Evolutionary conservation across 2,888 invertebrate genomes (phyloP), one percentile per base, ranked within the genome.

Genomic region (Tryphoninae sp.): DNA sequence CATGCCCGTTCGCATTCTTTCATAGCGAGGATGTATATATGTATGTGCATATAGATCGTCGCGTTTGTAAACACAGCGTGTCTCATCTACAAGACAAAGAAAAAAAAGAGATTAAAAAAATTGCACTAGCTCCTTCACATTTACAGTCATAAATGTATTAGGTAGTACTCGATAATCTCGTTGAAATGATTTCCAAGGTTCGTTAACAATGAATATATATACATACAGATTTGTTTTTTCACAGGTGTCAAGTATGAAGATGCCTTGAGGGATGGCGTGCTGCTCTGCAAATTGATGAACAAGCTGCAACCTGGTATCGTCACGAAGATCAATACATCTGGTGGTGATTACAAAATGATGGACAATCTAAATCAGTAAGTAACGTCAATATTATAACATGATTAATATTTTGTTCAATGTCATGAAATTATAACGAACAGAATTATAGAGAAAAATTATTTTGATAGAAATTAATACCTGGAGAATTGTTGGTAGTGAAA

Each of bases 311-410:
- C 98, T 0, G 98, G 98, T 71, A 94, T 96, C 88, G 95, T 98
- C 88, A 94, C 95, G 84, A 97, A 96, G 92, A 95, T 98, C 89
- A 97, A 98, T 92, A 94, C 95, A 33, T 94, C 95, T 0, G 96
- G 96, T 7, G 97, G 97, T 3, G 98, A 98, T 89, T 98, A 98
- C 93, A 98, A 98, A 91, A 96, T 97, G 94, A 98, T 98, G 98
- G 98, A 98, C 90, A 98, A 98, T 91, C 96, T 98, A 82, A 96
- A 95, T 92, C 96, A 96, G 96, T 98, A 91, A 94, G 96, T 95
- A n/a, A 51, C 19, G 16, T 49, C 42, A 49, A 22, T 6, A 22
- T 4, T 13, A n/a, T 1, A 19, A 33, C 6, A 6, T 26, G 45
- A 45, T 45, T 45, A 13, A 45, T 13, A 0, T 9, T 11, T 9